Evolutionary conservation across 2,113 vertebrate genomes (phyloP), one percentile per base, ranked within the genome.

Genomic region (Vulpes ferrilata): DNA sequence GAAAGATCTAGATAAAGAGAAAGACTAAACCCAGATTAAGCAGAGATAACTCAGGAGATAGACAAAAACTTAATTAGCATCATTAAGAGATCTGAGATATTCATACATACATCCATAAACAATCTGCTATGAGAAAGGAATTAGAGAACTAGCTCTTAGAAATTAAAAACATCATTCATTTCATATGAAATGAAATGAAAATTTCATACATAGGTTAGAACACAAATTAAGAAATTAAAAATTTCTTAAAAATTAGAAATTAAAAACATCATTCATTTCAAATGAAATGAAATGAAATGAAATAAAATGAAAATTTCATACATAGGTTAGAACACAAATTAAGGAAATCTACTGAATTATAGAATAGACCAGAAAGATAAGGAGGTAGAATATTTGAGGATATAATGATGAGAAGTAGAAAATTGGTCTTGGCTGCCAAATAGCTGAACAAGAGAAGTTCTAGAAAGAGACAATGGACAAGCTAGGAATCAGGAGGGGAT

Each of bases 1-100:
- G 38, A 94, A 94, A 82, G 76, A 93, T 83, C 25, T 86, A 82
- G 35, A 74, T 67, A 87, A 55, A 92, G 60, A 93, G 27, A 93
- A 91, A 93, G 93, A 59, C 57, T 43, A 64, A 92, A 64, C 10
- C 51, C 55, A 71, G 19, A 53, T 60, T 69, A 87, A 94, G 5
- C 55, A 15, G 19, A 89, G 64, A 90, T 57, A 86, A 92, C 5
- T 84, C 9, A 92, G 57, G 38, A 84, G 73, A 86, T 3, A 60
- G 60, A 55, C 0, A 0, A 86, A 51, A 95, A 88, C 30, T 93
- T 86, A 90, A 84, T 60, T 84, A 94, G 65, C 12, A 38, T 16
- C 69, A 80, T 55, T 79, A 95, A 85, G 78, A 93, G n/a, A 91
- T 27, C 0, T 76, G 48, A 85, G 35, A 91, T 12, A 93, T 62